Evolutionary conservation across 2,797 vertebrate genomes (phyloP), one percentile per base, ranked within the genome.

Genomic region (Microtus californicus): DNA sequence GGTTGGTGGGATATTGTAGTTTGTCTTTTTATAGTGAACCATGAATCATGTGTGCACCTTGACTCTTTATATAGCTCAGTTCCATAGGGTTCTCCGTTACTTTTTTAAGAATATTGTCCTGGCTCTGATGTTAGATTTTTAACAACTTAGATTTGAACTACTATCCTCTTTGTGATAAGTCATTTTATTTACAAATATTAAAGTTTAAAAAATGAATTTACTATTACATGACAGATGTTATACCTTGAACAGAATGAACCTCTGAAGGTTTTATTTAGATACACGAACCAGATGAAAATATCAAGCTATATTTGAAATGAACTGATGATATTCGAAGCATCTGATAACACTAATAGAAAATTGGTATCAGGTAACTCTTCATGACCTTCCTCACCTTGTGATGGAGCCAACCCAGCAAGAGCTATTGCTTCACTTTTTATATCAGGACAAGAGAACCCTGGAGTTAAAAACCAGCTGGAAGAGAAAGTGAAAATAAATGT

Each of bases 131-230:
- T 96, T 93, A 51, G 86, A 81, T 56, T 56, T 56, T 56, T 56
- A 56, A 56, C 54, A 56, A 56, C 19, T 96, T 93, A 51, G 86
- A 85, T 89, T 95, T 92, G 95, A 87, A 71, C 87, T 34, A 51
- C 77, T 43, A 83, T 1, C 21, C n/a, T 71, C n/a, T 25, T 25
- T 56, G n/a, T 67, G 88, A 71, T 45, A 91, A 96, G 69, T 73
- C n/a, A 73, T 89, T 83, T 96, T 96, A 89, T 91, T 67, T 95
- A 80, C 65, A 91, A 90, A 85, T 88, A 21, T 40, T 94, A 31
- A 95, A 74, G 23, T 91, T 95, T 92, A 92, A 1, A 61, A 73
- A 95, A 76, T 95, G 59, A 96, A 69, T 79, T 94, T 95, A 81
- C 67, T 88, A 80, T 81, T 74, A 73, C 65, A 90, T 91, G 74